Evolutionary conservation across 2,888 invertebrate species (phyloP).

Genomic region (Galerucella pusilla): DNA sequence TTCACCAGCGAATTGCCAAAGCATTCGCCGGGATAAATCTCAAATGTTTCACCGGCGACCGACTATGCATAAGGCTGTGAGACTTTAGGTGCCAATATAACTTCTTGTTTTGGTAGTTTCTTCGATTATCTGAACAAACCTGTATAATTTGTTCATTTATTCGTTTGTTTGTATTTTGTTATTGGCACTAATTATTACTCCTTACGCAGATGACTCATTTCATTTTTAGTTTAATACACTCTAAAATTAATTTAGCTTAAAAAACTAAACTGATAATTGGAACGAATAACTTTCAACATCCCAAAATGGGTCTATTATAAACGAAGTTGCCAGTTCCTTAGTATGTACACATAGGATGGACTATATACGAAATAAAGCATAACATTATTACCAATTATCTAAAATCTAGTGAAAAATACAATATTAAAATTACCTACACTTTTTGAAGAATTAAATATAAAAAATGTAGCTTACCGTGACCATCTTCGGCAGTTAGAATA

Average conservation of each 20-base stretch:
- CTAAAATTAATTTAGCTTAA: not conserved
- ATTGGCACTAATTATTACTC: not conserved
- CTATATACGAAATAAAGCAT: not conserved
- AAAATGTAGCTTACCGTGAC: constrained; percentile 75
- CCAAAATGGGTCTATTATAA: not conserved
- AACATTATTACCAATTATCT: too few species aligned
- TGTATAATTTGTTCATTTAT: too few species aligned
- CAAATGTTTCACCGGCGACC: too few species aligned
- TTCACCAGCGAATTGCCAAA: too few species aligned
- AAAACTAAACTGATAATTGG: not conserved
- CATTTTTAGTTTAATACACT: not conserved
- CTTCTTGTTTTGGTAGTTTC: too few species aligned
- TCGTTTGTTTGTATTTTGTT: too few species aligned
- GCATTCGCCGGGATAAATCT: too few species aligned
- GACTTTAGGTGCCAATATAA: too few species aligned
- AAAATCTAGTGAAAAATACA: not conserved
- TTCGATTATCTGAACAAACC: too few species aligned
- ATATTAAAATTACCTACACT: not conserved
- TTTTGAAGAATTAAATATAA: not conserved
- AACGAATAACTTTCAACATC: not conserved
- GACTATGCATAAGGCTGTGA: too few species aligned
- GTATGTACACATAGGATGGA: not conserved
- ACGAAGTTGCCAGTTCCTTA: not conserved
- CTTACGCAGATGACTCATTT: not conserved
- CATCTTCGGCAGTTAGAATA: constrained; percentile 94